Base-by-base conservation (phyloP, 2,113 vertebrate genomes). In the Heloderma charlesbogerti region DNA sequence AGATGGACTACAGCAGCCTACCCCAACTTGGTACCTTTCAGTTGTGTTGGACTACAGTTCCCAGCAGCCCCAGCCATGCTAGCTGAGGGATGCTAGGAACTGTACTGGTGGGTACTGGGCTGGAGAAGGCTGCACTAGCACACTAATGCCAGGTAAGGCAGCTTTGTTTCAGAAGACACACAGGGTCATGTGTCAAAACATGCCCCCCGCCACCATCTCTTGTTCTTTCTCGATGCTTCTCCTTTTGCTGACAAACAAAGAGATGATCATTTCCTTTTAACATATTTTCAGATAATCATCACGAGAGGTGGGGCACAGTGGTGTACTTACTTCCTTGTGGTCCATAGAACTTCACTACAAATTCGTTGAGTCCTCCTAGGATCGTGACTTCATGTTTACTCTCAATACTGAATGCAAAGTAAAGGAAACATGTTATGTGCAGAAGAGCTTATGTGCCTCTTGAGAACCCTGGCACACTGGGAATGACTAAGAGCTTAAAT, bases 321-420 rank as follows among this genome's bases (percentile, higher is more conserved):
- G 10, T 5, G 4, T 94, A 99, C 99, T 99, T 98, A 99, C 99
- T 99, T 98, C 99, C 99, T 98, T 99, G 99, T 98, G 99, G 99
- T 98, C 99, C 99, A 86, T 99, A 99, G 98, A 99, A 99, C 97
- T 99, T 99, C 91, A 99, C 99, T 95, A 99, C 99, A 95, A 99
- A 99, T 97, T 99, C 99, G 92, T 99, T 99, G 97, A 99, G 99
- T 97, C 99, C 99, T 94, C 99, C 99, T 95, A 99, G 96, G 97
- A 99, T 99, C 5, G 99, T 99, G 96, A 99, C 99, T 96, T 99
- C 99, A 89, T 99, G 99, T 85, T 99, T 99, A 97, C 99, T 99
- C 97, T 99, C 99, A n/a, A 99, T 99, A 96, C 99, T 99, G 97
- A 67, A 40, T 8, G 83, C 37, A 34, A 54, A 63, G 96, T 98